Conservation (phyloP, 2,113 vertebrate species). For the Cyanoderma ruficeps region DNA sequence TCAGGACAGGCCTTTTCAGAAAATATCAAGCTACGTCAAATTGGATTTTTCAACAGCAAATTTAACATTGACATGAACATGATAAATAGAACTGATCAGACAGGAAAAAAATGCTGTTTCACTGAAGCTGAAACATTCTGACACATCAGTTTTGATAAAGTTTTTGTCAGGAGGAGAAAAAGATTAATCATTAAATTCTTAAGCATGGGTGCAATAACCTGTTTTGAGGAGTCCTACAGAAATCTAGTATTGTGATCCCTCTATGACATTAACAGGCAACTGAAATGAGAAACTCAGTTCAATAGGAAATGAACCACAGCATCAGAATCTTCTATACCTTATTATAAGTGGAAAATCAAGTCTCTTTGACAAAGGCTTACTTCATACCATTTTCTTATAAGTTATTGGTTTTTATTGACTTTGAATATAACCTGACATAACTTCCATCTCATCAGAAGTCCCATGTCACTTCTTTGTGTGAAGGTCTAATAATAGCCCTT, state of each 20-base stretch:
- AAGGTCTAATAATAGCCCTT: background rate
- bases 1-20: background rate
- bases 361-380: background rate
- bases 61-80: background rate
- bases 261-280: background rate
- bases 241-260: background rate
- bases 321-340: background rate
- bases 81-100: background rate
- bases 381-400: background rate
- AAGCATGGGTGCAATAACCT: background rate
- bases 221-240: background rate
- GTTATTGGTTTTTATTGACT: background rate
- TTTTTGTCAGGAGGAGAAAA: background rate
- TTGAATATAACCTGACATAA: background rate
- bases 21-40: background rate
- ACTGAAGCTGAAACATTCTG: background rate
- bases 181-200: background rate
- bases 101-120: background rate
- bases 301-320: background rate
- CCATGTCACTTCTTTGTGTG: background rate
- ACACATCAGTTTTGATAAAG: background rate
- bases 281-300: background rate
- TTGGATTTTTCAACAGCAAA: conserved; percentile 26
- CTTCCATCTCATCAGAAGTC: background rate
- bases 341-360: background rate